Conservation (phyloP, 2,888 invertebrate genomes). For the Lasiommata megera region DNA sequence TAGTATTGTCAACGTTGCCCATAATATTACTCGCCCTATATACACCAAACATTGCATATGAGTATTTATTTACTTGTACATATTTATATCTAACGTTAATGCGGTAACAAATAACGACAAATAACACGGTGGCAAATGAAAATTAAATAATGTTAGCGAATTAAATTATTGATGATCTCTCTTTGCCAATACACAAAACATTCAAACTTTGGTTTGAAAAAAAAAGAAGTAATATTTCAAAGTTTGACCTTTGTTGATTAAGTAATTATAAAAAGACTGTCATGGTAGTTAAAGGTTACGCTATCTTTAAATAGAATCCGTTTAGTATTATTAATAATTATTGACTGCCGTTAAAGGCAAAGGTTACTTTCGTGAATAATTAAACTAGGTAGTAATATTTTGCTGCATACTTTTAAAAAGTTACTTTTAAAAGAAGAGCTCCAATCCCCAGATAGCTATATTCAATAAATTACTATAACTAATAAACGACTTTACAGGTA, state of each 20-base stretch:
- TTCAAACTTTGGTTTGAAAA: conserved; percentile 63
- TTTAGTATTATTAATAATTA: background rate
- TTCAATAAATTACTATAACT: conserved; percentile 74
- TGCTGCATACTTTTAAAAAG: conserved; percentile 71
- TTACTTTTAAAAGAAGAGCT: conserved; percentile 75
- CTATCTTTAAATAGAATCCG: background rate
- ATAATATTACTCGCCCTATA: conserved; percentile 70
- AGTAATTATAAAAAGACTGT: background rate
- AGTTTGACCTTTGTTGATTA: conserved; percentile 66
- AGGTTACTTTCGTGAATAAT: conserved; percentile 13
- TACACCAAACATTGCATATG: conserved; percentile 56
- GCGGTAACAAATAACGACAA: conserved; percentile 52
- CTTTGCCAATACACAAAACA: conserved; percentile 58
- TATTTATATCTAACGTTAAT: conserved; percentile 44
- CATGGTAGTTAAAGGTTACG: conserved; percentile 2
- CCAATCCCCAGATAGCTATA: conserved; percentile 50
- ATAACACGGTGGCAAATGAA: conserved; percentile 26
- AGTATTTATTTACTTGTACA: conserved; percentile 51
- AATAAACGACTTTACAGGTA: conserved; percentile 76
- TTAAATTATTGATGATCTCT: conserved; percentile 27
- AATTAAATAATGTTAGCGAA: conserved; percentile 36
- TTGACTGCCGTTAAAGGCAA: background rate
- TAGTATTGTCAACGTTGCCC: conserved; percentile 74
- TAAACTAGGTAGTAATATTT: conserved; percentile 39
- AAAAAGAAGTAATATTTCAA: conserved; percentile 48